Percentiles rank a stretch among this genome's conserved stretches.
phyloP scores from a whole-genome alignment of 2,888 invertebrate species.

The Lasioglossum lativentre region DNA sequence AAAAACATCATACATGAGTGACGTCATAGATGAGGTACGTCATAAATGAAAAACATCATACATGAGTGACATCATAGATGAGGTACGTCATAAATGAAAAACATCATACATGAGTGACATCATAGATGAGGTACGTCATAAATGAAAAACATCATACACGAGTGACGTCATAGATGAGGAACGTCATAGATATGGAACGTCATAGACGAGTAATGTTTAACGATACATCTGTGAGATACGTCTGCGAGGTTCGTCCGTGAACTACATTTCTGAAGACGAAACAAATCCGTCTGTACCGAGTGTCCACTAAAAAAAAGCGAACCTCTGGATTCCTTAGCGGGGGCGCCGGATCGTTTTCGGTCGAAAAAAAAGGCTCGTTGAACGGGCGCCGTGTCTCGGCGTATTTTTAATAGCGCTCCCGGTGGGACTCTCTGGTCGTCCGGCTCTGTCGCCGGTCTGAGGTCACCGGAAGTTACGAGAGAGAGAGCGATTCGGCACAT shows the following conservation, averaged over 20 bases:
- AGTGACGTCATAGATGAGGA: too few relatives aligned
- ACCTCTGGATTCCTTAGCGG: neutral
- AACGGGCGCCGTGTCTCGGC: neutral
- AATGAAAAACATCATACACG: too few relatives aligned
- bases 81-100: too few relatives aligned
- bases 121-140: too few relatives aligned
- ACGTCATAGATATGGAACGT: too few relatives aligned
- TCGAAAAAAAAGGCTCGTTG: neutral
- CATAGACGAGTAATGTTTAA: too few relatives aligned
- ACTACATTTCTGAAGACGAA: neutral
- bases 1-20: too few relatives aligned
- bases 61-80: too few relatives aligned
- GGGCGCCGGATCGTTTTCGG: neutral
- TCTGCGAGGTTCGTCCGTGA: neutral
- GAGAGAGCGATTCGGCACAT: neutral
- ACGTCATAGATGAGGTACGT: too few relatives aligned
- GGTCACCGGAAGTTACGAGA: slow-evolving; percentile 2
- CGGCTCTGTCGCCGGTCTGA: neutral
- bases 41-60: too few relatives aligned
- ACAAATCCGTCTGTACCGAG: neutral
- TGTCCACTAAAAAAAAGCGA: neutral
- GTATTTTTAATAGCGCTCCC: slow-evolving; percentile 1
- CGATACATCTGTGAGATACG: neutral
- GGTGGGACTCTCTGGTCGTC: neutral
- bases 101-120: too few relatives aligned